phyloP scores from a whole-genome alignment of 2,113 vertebrate genomes.

The Channa argus region DNA sequence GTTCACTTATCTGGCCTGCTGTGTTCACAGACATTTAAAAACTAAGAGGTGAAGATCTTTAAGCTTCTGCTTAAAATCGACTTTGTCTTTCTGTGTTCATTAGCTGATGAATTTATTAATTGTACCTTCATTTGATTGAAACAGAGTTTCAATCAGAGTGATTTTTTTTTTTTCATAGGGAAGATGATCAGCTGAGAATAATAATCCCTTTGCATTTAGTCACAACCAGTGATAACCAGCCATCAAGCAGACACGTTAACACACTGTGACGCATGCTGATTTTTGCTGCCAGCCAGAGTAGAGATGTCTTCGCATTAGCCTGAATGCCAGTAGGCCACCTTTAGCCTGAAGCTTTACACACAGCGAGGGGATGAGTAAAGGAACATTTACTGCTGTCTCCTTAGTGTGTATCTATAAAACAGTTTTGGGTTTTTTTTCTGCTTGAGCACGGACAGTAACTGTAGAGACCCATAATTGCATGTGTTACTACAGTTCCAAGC shows the following conservation, averaged over 20 bases:
- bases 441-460: constrained; percentile 20
- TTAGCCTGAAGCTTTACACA: constrained; percentile 23
- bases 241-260: neutral
- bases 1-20: no score
- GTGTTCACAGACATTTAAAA: no score
- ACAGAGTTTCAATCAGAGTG: no score
- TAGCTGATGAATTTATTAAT: no score
- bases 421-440: neutral
- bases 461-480: constrained; percentile 23
- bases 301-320: constrained; percentile 29
- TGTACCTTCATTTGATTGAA: no score
- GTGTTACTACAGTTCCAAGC: constrained; percentile 29
- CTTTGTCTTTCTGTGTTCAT: no score
- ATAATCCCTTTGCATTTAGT: no score
- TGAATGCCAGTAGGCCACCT: constrained; percentile 28
- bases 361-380: neutral
- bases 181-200: no score
- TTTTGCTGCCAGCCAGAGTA: constrained; percentile 40
- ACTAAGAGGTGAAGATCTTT: no score
- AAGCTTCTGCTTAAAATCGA: no score
- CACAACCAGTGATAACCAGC: constrained; percentile 11
- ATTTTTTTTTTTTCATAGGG: no score
- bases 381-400: constrained; percentile 11
- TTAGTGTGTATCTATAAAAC: constrained; percentile 22
- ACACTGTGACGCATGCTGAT: constrained; percentile 10